Base-by-base conservation (phyloP, 30 jellyfish, hydroid and myxozoan species). In the Hydractinia echinata region DNA sequence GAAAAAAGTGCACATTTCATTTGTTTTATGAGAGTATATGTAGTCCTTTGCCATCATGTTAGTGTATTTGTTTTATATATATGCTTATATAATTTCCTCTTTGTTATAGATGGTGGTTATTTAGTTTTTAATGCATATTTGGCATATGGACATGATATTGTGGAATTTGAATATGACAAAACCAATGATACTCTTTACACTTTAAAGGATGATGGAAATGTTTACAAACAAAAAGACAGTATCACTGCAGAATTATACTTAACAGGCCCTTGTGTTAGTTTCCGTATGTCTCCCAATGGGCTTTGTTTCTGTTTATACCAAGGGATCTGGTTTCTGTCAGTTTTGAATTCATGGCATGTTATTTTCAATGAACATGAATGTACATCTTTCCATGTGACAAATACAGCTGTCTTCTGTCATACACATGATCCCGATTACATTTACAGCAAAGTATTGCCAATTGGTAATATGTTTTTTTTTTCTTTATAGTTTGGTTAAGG, bases 201-300 rank as follows among this genome's bases (percentile, higher is more conserved):
- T n/a, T 51, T 64, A 6, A 64, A 64, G 39, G 19, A 44, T n/a
- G 74, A 64, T 64, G 74, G 74, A n/a, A 64, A 64, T 13, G 4
- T 64, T 64, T 64, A 64, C 74, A 64, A 13, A 13, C 74, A 64
- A 13, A 44, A n/a, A n/a, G 74, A 64, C 39, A 51, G 8, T 7
- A 64, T 13, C 10, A 64, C 19, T 13, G 19, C 16, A 7, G 18
- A 7, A 7, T 51, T 64, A 6, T 13, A 64, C 16, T 8, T 64
- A n/a, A 64, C 74, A n/a, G 74, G 74, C 39, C 74, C 74, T n/a
- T 64, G 74, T 64, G 39, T 51, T 64, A 64, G 74, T 64, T 64
- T 64, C 39, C 19, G 39, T 7, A 64, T 64, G 7, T n/a, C 19
- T 51, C 74, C 74, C 39, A 7, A 6, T 7, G 74, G 74, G 19